A percentile compares a stretch with the other conserved stretches of the same genome.
Evolutionary conservation across 2,113 vertebrate genomes (phyloP).

Genomic region (Podarcis raffonei): DNA sequence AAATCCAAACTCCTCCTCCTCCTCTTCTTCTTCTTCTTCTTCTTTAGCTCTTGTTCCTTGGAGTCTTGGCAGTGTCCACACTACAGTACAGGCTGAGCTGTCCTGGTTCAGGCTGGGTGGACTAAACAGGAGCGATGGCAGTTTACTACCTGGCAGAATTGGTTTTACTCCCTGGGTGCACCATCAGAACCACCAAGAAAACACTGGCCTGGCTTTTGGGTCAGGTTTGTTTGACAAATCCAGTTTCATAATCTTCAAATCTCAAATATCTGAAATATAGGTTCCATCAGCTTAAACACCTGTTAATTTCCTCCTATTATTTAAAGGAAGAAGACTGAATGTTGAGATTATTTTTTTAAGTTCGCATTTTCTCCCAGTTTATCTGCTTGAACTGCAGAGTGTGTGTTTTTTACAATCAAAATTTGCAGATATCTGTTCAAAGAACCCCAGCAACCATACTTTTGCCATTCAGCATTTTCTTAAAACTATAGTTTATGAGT

Average conservation of each 20-base stretch:
- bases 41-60: too few species aligned
- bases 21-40: too few species aligned
- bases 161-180: too few species aligned
- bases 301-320: neutral
- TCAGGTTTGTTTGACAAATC: too few species aligned
- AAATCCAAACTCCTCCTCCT: too few species aligned
- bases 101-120: too few species aligned
- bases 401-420: neutral
- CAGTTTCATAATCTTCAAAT: rapidly evolving
- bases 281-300: neutral
- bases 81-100: too few species aligned
- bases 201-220: too few species aligned
- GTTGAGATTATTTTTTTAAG: neutral
- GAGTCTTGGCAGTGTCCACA: too few species aligned
- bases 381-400: neutral
- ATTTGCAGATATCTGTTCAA: neutral
- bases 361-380: neutral
- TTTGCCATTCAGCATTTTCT: neutral
- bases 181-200: too few species aligned
- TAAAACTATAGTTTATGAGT: neutral
- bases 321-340: neutral
- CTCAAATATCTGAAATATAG: neutral
- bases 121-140: too few species aligned
- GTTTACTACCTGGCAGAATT: too few species aligned
- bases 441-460: neutral